Percentiles rank a stretch among this genome's conserved stretches.
phyloP scores from a whole-genome alignment of 2,888 invertebrate species.

The Drosophila melanosoma region DNA sequence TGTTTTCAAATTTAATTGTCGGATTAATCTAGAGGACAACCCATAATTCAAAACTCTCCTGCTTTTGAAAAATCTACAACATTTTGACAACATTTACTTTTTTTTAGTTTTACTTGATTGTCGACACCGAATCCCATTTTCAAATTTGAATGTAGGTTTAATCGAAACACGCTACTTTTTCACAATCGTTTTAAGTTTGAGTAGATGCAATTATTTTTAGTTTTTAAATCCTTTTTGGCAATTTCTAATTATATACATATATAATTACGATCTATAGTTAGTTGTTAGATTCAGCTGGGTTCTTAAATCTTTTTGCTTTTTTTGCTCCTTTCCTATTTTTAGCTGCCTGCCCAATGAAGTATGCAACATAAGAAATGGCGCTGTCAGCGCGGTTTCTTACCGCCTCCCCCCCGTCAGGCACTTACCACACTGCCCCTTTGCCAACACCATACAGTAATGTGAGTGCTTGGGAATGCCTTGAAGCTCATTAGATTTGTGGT shows the following conservation, averaged over 20 bases:
- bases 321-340: not conserved
- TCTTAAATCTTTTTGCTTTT: not conserved
- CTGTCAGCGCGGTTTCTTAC: constrained; percentile 5
- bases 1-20: not conserved
- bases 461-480: constrained; percentile 4
- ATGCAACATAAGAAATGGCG: constrained; percentile 42
- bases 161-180: not conserved
- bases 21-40: not conserved
- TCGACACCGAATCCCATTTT: not conserved
- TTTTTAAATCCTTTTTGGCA: not conserved
- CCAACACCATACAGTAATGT: too few species aligned
- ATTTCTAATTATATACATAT: not conserved
- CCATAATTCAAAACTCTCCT: not conserved
- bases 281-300: not conserved
- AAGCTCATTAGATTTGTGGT: constrained; percentile 72
- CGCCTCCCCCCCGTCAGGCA: not conserved
- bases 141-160: not conserved
- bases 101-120: not conserved
- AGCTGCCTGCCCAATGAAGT: constrained; percentile 25
- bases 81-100: too few species aligned
- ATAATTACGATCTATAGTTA: not conserved
- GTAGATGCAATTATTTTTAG: not conserved
- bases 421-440: not conserved
- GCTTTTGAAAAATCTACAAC: too few species aligned
- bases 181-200: not conserved